Percentiles rank a stretch among this genome's conserved stretches.
Conservation (phyloP, 2,888 invertebrate species). For the Iselma pallidipennis region DNA sequence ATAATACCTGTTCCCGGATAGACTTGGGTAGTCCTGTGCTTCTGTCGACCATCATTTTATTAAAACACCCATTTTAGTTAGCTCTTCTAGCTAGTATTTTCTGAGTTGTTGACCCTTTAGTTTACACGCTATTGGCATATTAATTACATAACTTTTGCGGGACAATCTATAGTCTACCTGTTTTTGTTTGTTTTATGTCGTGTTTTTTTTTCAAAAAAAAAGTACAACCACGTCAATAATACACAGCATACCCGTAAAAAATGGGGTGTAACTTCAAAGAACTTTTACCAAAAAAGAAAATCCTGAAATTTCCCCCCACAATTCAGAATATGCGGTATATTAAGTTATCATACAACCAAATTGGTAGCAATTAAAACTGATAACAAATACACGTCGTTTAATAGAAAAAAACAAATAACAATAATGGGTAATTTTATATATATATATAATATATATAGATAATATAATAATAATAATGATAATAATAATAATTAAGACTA, state of each 20-base stretch:
- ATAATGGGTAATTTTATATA: slow-evolving; percentile 8
- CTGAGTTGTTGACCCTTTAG: slow-evolving; percentile 44
- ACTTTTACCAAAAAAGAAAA: not conserved
- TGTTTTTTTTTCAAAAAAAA: not conserved
- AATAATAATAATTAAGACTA: slow-evolving; percentile 11
- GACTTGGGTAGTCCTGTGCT: slow-evolving; percentile 12
- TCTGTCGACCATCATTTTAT: slow-evolving; percentile 26
- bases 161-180: slow-evolving; percentile 42
- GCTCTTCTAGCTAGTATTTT: slow-evolving; percentile 37
- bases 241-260: not conserved
- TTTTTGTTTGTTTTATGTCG: slow-evolving; percentile 7
- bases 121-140: slow-evolving; percentile 50
- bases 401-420: slow-evolving; percentile 1
- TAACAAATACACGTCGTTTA: not conserved
- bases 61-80: slow-evolving; percentile 18
- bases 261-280: not conserved
- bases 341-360: not conserved
- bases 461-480: slow-evolving; percentile 20
- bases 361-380: too few species aligned
- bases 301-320: not conserved
- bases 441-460: slow-evolving; percentile 17
- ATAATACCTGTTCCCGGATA: slow-evolving; percentile 58
- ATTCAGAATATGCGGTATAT: not conserved
- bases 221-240: not conserved
- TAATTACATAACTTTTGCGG: slow-evolving; percentile 43